Base-by-base conservation (phyloP, 2,113 vertebrate genomes). In the Siniperca chuatsi region DNA sequence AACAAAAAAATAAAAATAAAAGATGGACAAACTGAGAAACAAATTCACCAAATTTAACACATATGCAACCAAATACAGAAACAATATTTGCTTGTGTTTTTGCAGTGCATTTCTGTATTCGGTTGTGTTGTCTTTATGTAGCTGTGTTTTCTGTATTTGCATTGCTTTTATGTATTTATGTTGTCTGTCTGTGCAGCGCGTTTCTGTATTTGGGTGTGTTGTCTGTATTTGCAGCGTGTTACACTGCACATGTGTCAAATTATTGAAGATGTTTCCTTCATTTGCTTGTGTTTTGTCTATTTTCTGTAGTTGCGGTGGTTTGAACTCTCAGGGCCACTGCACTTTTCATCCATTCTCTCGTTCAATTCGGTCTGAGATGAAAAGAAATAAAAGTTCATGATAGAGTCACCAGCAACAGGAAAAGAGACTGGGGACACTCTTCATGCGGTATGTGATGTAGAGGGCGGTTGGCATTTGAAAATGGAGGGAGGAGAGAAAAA, bases 391-490 rank as follows among this genome's bases (percentile, higher is more conserved):
- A 84, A 74, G 54, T 70, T 42, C 16, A 8, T 13, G 15, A 82
- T 40, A 21, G 68, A 81, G 65, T 57, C 35, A 8, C 52, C 37
- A 15, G 72, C 29, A 57, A 62, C 62, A 16, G n/a, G 35, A 66
- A 29, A 16, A 48, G n/a, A 71, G 62, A 60, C 75, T 1, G 35
- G 5, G 20, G 60, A 33, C 42, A 18, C 35, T 66, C 25, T 2
- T 58, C 52, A 54, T n/a, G 12, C 50, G 1, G 55, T 15, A 4
- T 20, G 25, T 50, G 78, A 83, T 81, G 64, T 35, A 81, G 64
- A 18, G 65, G 72, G 15, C 4, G 44, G 40, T 5, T 65, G 79
- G 50, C 77, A 78, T 78, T 87, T 79, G 37, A n/a, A 67, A 78
- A 71, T 33, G 8, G 44, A 75, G n/a, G 23, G 25, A 20, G 66